These are phyloP conservation scores for cattle (Bos taurus) DNA, from an alignment of 2,113 vertebrate species.

Conservation along the genomic window ARS-UCD2.0 NC_037332.1:57677501-57678000, in stretches of 20 bases:
- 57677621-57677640: neutral
- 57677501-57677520: neutral
- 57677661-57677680: accelerated
- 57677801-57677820: neutral
- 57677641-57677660: too few species aligned
- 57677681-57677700: accelerated
- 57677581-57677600: neutral
- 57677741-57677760: neutral
- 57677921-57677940: neutral
- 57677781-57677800: neutral
- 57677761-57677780: neutral
- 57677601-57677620: neutral
- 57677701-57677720: too few species aligned
- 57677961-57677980: neutral
- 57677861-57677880: neutral
- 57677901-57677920: neutral
- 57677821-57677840: neutral
- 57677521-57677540: neutral
- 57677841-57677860: neutral
- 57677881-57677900: neutral
- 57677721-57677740: neutral
- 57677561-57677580: neutral
- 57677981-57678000: neutral
- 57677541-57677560: neutral
- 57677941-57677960: neutral